These are phyloP conservation scores for Stylophora pistillata DNA, from an alignment of 64 coral and sea anemone genomes.

Conservation along the genomic window DNA sequence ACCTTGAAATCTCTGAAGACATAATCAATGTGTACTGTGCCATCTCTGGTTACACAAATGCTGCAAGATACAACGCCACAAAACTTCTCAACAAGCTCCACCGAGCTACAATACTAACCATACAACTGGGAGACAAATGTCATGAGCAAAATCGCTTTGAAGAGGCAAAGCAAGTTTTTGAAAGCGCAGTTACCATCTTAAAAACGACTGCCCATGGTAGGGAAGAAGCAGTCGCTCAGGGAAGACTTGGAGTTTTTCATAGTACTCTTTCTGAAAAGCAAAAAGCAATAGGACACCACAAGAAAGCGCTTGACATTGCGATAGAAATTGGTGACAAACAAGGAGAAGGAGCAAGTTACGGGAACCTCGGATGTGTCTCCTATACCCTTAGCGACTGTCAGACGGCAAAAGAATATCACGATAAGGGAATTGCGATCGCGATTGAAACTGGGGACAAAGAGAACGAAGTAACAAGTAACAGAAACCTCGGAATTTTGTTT, in stretches of 20 bases:
- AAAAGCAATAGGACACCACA: neutral
- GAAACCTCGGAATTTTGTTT: neutral
- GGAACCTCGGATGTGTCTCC: neutral
- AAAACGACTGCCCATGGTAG: neutral
- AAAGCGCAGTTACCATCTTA: neutral
- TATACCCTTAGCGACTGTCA: neutral
- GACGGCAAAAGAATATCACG: neutral
- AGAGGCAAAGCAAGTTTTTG: neutral
- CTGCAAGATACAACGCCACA: no score
- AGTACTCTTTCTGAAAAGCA: neutral
- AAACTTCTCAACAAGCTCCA: no score
- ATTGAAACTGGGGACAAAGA: neutral
- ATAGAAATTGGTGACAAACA: neutral
- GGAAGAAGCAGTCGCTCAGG: neutral
- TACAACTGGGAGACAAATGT: no score
- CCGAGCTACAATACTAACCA: no score
- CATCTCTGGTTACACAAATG: no score
- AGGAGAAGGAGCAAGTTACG: neutral
- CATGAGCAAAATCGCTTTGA: neutral
- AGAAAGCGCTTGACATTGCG: neutral
- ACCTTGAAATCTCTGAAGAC: no score
- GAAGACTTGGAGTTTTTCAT: neutral
- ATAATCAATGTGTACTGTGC: no score
- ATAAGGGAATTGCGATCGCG: neutral
- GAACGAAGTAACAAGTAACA: neutral